These are phyloP conservation scores for Apostichopus japonicus DNA, from an alignment of 35 echinoderm and acorn worm genomes.

Conservation along the genomic window DNA sequence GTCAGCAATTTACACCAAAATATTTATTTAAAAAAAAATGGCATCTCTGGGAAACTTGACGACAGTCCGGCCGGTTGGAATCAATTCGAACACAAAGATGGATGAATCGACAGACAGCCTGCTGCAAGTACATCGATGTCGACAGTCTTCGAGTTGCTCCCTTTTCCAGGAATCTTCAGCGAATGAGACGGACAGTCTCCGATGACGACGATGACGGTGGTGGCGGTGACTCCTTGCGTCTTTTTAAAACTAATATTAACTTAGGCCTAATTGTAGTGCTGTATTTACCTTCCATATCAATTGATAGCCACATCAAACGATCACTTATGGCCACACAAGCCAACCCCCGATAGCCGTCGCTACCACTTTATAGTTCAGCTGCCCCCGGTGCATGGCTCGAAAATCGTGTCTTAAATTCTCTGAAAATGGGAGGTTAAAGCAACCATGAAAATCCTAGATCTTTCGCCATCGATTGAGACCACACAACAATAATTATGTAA, in stretches of 20 bases:
- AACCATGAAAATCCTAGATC: slow-evolving; percentile 42
- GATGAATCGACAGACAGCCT: not conserved
- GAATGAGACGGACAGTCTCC: not conserved
- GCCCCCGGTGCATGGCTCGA: not conserved
- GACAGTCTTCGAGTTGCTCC: not conserved
- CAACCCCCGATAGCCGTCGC: slow-evolving; percentile 10
- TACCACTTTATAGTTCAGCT: slow-evolving; percentile 33
- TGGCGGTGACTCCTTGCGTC: not conserved
- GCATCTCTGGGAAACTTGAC: too few relatives aligned
- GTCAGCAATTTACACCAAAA: too few relatives aligned
- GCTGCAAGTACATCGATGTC: not conserved
- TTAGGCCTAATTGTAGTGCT: slow-evolving; percentile 27
- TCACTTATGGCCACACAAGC: slow-evolving; percentile 24
- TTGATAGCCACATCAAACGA: not conserved
- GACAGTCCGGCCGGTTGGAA: too few relatives aligned
- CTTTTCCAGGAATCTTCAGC: not conserved
- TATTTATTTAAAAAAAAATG: too few relatives aligned
- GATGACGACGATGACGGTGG: not conserved
- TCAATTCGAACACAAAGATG: too few relatives aligned
- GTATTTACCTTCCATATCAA: slow-evolving; percentile 44
- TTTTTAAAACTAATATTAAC: not conserved
- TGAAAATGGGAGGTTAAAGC: slow-evolving; percentile 50
- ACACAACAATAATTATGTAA: too few relatives aligned
- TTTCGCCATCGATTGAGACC: not conserved
- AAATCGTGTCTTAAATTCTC: slow-evolving; percentile 34